Evolutionary conservation across 2,113 vertebrate genomes (phyloP).

Genomic region (Passer montanus): DNA sequence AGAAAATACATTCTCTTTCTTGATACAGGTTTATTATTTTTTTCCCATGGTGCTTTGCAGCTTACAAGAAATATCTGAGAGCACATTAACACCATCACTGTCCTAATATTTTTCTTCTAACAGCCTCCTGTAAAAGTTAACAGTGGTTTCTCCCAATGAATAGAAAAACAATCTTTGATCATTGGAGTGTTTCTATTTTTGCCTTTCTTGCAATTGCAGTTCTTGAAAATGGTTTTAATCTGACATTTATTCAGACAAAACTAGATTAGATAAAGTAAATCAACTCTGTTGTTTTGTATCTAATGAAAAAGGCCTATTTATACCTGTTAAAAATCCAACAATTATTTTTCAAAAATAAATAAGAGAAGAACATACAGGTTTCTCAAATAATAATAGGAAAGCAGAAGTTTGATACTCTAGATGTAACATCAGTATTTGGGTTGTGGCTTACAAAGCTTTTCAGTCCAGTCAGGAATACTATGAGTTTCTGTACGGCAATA

Average conservation of each 20-base stretch:
- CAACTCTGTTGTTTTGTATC: not conserved
- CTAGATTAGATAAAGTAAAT: not conserved
- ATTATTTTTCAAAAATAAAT: not conserved
- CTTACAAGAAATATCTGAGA: not conserved
- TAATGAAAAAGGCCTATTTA: not conserved
- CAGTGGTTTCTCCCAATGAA: not conserved
- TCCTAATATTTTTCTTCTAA: not conserved
- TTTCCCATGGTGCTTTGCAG: not conserved
- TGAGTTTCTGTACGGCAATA: not conserved
- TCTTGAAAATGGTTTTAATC: not conserved
- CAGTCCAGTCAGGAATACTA: not conserved
- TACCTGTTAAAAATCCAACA: not conserved
- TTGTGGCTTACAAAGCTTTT: not conserved
- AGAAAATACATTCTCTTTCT: not conserved
- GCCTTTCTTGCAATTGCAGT: not conserved
- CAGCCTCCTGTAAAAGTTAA: not conserved
- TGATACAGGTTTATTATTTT: not conserved
- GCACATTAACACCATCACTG: not conserved
- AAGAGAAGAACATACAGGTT: not conserved
- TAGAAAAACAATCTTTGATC: not conserved
- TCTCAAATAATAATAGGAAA: not conserved
- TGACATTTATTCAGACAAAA: not conserved
- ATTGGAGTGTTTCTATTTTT: not conserved
- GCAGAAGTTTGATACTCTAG: not conserved
- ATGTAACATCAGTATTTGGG: not conserved